Evolutionary conservation across 2,113 vertebrate species (phyloP).

Genomic region (Daboia siamensis): DNA sequence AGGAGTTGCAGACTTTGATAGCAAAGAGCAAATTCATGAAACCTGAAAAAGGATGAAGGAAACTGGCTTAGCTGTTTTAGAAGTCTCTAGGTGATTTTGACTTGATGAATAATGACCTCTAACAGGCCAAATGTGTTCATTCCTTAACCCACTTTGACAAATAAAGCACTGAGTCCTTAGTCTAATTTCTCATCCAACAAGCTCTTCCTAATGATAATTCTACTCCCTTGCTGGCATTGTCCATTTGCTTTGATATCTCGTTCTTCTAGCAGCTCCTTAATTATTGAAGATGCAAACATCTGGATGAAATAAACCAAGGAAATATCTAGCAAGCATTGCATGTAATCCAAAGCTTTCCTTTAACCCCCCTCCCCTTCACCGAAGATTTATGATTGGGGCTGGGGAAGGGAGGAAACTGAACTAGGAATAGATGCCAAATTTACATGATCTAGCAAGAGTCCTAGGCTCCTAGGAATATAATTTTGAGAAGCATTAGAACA

Average conservation of each 20-base stretch:
- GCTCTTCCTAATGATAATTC: slow-evolving; percentile 34
- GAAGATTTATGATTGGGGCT: neutral
- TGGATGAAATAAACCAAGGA: slow-evolving; percentile 58
- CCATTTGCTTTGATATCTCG: slow-evolving; percentile 55
- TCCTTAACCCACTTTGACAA: slow-evolving; percentile 42
- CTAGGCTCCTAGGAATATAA: neutral
- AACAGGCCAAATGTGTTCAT: neutral
- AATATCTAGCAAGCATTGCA: slow-evolving; percentile 46
- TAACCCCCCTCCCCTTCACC: neutral
- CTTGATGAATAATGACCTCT: neutral
- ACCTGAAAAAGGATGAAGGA: neutral
- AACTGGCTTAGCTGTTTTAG: neutral
- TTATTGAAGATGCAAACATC: slow-evolving; percentile 66
- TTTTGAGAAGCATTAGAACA: neutral
- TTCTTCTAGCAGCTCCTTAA: slow-evolving; percentile 58
- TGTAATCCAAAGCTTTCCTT: slow-evolving; percentile 27
- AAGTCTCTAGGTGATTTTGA: neutral
- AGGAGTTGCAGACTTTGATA: neutral
- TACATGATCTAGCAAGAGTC: neutral
- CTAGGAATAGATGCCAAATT: neutral
- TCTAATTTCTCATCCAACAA: slow-evolving; percentile 24
- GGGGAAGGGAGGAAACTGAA: neutral
- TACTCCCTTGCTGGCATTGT: slow-evolving; percentile 56
- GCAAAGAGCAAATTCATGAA: too few species aligned
- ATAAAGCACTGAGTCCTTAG: slow-evolving; percentile 21